These are phyloP conservation scores for Oeneis ivallda DNA, from an alignment of 2,888 invertebrate species.

Conservation along the genomic window DNA sequence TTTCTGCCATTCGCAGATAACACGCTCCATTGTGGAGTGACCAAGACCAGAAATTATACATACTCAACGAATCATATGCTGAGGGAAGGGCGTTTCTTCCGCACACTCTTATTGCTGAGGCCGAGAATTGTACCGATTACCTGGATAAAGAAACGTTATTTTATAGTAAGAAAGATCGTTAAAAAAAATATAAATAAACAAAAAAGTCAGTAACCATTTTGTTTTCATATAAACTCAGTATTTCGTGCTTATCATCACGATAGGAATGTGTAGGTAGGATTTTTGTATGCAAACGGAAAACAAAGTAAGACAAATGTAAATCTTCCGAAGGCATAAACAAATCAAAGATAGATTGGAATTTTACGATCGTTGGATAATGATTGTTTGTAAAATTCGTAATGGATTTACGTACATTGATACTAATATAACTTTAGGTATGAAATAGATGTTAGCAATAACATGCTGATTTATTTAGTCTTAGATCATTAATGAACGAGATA, in stretches of 20 bases:
- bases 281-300: slow-evolving; percentile 7
- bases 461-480: neutral
- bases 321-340: slow-evolving; percentile 2
- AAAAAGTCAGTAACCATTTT: slow-evolving; percentile 12
- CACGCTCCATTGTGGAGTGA: slow-evolving; percentile 75
- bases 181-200: slow-evolving; percentile 12
- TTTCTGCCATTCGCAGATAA: slow-evolving; percentile 60
- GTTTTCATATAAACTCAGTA: slow-evolving; percentile 14
- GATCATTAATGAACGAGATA: too few relatives aligned
- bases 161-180: neutral
- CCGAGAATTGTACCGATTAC: slow-evolving; percentile 89
- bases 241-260: slow-evolving; percentile 13
- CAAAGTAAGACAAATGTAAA: slow-evolving; percentile 5
- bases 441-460: neutral
- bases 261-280: neutral
- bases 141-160: slow-evolving; percentile 52
- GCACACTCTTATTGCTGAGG: slow-evolving; percentile 87
- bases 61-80: slow-evolving; percentile 82
- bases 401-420: slow-evolving; percentile 3
- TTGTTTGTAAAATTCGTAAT: slow-evolving; percentile 12
- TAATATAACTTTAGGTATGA: neutral
- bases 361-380: slow-evolving; percentile 3
- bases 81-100: slow-evolving; percentile 89
- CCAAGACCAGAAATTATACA: slow-evolving; percentile 56
- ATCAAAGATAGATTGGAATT: slow-evolving; percentile 13